Conservation (phyloP, 2,113 vertebrate genomes). For the Vanacampus margaritifer region DNA sequence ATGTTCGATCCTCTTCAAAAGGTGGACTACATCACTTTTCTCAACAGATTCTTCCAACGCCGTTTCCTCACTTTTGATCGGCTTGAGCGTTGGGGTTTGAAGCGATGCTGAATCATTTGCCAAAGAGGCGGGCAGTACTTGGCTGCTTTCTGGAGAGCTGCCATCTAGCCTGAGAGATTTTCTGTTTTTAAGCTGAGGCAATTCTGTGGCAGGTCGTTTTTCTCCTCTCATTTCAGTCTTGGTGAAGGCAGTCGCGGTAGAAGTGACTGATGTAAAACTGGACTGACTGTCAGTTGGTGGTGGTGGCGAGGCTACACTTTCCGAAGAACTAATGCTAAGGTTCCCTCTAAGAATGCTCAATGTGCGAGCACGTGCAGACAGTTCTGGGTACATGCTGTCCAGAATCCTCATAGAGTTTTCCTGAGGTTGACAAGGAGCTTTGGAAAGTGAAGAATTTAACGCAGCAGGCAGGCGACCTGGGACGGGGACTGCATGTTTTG, state of each 20-base stretch:
- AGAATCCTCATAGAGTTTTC: constrained; percentile 92
- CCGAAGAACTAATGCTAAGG: constrained; percentile 62
- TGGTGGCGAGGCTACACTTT: constrained; percentile 50
- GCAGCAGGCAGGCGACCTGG: constrained; percentile 85
- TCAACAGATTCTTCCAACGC: constrained; percentile 5
- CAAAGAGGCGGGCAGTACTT: neutral
- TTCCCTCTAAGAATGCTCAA: constrained; percentile 89
- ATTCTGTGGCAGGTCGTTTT: constrained; percentile 56
- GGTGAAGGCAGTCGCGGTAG: constrained; percentile 85
- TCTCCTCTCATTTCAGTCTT: constrained; percentile 72
- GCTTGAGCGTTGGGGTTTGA: neutral
- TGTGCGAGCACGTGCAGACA: constrained; percentile 88
- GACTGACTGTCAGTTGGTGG: constrained; percentile 66
- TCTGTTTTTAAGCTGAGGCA: constrained; percentile 69
- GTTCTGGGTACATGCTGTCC: constrained; percentile 92
- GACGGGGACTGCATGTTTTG: constrained; percentile 93
- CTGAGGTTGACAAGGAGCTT: constrained; percentile 65
- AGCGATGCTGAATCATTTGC: constrained; percentile 9
- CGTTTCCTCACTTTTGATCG: neutral
- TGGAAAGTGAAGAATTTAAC: constrained; percentile 47
- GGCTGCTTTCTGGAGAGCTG: constrained; percentile 49
- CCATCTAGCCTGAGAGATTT: constrained; percentile 80
- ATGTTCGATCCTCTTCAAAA: constrained; percentile 76
- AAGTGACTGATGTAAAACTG: constrained; percentile 82
- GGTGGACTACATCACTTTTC: constrained; percentile 36